Base-by-base conservation (phyloP, 2,113 vertebrate species). In the Ictalurus furcatus region DNA sequence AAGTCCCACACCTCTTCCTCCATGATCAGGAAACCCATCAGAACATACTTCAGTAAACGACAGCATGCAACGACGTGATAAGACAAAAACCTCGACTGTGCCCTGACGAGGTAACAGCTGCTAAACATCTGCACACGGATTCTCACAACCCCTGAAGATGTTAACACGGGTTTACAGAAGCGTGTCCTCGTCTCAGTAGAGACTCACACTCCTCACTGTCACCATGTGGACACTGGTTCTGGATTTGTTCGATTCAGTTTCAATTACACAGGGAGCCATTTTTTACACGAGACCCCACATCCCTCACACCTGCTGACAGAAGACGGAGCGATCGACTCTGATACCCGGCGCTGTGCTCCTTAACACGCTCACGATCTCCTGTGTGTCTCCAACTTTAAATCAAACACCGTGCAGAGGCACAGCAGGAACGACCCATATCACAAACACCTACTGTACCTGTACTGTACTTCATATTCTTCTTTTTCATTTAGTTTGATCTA, bases 221-320 rank as follows among this genome's bases (percentile, higher is more conserved):
- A 63, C 58, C 78, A 89, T 59, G 82, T 30, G 73, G 19, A 52
- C 48, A 52, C 28, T 40, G n/a, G 21, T 58, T 58, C 65, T 61
- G 44, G n/a, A 82, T 69, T 4, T 12, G 79, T 21, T 21, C 28
- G 78, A 85, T 89, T 90, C 61, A 80, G 40, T 88, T 88, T 88
- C 78, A 40, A 90, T 91, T 89, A 85, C 74, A 78, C 65, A 87
- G 86, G 30, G 67, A 85, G 37, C 63, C 71, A 84, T 86, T 90
- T 65, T 67, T 90, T 84, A 88, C 56, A 73, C 30, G 12, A 58
- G 88, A 63, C n/a, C 71, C 85, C 69, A 85, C 84, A 85, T 87
- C 74, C 74, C 54, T 16, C 89, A 86, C 65, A 58, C 52, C 86
- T 71, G 17, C 74, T 88, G 89, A 85, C 40, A 87, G 73, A 58